Percentiles rank a stretch among this genome's conserved stretches.
Evolutionary conservation across 2,888 invertebrate genomes (phyloP).

Genomic region (Papilio protenor): DNA sequence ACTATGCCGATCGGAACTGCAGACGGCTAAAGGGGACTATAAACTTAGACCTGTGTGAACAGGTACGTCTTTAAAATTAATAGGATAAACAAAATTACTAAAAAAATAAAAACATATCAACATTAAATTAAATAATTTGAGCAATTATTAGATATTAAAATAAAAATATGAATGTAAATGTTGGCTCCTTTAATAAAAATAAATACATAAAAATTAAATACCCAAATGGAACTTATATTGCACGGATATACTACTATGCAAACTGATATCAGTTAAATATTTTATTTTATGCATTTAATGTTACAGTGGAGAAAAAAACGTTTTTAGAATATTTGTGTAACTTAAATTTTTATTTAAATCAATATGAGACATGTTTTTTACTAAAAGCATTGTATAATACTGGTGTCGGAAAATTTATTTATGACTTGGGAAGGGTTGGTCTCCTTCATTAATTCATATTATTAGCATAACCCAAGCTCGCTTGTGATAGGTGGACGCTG

Average conservation of each 20-base stretch:
- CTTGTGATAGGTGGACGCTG: conserved; percentile 89
- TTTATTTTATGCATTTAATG: conserved; percentile 15
- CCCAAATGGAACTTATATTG: background rate
- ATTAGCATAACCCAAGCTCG: conserved; percentile 43
- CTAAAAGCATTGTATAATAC: background rate
- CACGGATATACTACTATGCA: background rate
- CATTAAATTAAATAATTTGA: background rate
- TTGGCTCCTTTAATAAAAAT: background rate
- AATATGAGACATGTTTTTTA: background rate
- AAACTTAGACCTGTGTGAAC: conserved; percentile 97
- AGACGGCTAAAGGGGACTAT: conserved; percentile 94
- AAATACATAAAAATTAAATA: background rate
- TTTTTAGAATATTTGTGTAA: background rate
- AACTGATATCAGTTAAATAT: conserved; percentile 19
- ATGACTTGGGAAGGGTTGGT: conserved; percentile 33
- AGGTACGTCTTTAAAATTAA: conserved; percentile 81
- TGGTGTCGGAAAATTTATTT: conserved; percentile 23
- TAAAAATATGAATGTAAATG: conserved; percentile 42
- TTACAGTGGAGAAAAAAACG: background rate
- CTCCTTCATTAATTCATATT: conserved; percentile 39
- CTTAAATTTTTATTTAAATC: background rate
- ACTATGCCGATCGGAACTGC: conserved; percentile 94
- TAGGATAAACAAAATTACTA: background rate
- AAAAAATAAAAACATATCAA: background rate
- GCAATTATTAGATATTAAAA: background rate